Percentiles rank a stretch among this genome's conserved stretches.
phyloP scores from a whole-genome alignment of 1,140 invertebrate species.

The Sesamia nonagrioides region DNA sequence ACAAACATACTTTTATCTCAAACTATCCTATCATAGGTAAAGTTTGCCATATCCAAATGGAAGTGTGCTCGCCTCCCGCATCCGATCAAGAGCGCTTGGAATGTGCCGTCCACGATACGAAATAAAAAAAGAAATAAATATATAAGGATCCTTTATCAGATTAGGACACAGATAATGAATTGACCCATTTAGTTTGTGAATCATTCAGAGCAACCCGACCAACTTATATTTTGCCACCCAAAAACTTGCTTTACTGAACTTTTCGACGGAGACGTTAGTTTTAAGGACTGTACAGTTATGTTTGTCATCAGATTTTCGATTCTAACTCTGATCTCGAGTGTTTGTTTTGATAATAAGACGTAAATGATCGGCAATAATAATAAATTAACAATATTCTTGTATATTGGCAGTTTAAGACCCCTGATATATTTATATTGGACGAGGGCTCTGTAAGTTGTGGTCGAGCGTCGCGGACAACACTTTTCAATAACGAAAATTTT shows the following conservation, averaged over 20 bases:
- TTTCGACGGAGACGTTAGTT: not conserved
- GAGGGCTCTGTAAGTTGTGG: slow-evolving; percentile 1
- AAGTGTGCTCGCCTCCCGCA: not conserved
- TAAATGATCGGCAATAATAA: slow-evolving; percentile 53
- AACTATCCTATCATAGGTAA: not conserved
- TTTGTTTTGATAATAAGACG: slow-evolving; percentile 59
- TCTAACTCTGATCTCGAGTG: slow-evolving; percentile 36
- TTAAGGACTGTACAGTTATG: not conserved
- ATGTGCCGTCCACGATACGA: slow-evolving; percentile 70
- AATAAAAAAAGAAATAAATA: slow-evolving; percentile 77
- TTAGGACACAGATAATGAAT: slow-evolving; percentile 78
- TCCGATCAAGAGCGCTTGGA: slow-evolving; percentile 61
- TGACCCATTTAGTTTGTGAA: slow-evolving; percentile 81
- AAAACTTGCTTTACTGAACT: slow-evolving; percentile 3
- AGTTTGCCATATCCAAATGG: slow-evolving; percentile 35
- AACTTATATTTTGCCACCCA: slow-evolving; percentile 46
- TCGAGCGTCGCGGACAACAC: not conserved
- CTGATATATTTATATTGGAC: slow-evolving; percentile 26
- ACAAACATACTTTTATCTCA: too few species aligned
- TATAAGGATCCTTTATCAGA: slow-evolving; percentile 80
- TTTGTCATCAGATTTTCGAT: slow-evolving; percentile 38
- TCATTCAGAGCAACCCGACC: slow-evolving; percentile 72
- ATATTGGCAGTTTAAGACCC: slow-evolving; percentile 28
- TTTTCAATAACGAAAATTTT: slow-evolving; percentile 23
- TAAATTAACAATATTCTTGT: slow-evolving; percentile 50